These are phyloP conservation scores for Stomatorhinus ivindoensis DNA, from an alignment of 2,113 vertebrate genomes.

Conservation along the genomic window DNA sequence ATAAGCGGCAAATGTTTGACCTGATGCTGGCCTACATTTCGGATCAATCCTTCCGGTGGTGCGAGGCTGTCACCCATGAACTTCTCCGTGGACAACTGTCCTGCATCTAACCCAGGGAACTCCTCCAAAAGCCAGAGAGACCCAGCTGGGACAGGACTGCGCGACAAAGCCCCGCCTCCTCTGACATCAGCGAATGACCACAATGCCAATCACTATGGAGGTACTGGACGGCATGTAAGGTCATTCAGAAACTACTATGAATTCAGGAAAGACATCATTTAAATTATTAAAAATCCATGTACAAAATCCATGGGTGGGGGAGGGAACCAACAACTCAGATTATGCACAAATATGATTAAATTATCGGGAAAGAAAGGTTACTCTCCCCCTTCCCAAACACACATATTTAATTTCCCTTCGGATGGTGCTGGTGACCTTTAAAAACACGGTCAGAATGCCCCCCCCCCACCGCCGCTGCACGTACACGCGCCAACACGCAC, in stretches of 20 bases:
- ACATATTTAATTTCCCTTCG: slow-evolving; percentile 29
- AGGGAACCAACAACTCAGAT: not conserved
- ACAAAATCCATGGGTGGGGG: not conserved
- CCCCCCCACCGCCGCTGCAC: not conserved
- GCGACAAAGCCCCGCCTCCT: slow-evolving; percentile 23
- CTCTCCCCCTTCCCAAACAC: slow-evolving; percentile 25
- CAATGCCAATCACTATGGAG: not conserved
- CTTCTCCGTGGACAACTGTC: not conserved
- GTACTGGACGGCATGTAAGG: not conserved
- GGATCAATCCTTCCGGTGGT: not conserved
- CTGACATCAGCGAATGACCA: slow-evolving; percentile 26
- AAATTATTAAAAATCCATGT: not conserved
- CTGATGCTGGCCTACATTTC: not conserved
- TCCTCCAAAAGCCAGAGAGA: not conserved
- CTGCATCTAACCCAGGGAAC: not conserved
- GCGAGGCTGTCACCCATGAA: not conserved
- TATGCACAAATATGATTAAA: slow-evolving; percentile 30
- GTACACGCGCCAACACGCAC: not conserved
- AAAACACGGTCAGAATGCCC: slow-evolving; percentile 16
- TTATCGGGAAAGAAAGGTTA: slow-evolving; percentile 38
- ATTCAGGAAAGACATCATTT: not conserved
- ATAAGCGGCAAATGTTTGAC: not conserved
- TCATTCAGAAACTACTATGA: not conserved
- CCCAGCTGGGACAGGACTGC: not conserved
- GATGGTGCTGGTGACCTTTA: slow-evolving; percentile 34